Conservation (phyloP, 2,113 vertebrate genomes). For the Atherinomorus stipes region DNA sequence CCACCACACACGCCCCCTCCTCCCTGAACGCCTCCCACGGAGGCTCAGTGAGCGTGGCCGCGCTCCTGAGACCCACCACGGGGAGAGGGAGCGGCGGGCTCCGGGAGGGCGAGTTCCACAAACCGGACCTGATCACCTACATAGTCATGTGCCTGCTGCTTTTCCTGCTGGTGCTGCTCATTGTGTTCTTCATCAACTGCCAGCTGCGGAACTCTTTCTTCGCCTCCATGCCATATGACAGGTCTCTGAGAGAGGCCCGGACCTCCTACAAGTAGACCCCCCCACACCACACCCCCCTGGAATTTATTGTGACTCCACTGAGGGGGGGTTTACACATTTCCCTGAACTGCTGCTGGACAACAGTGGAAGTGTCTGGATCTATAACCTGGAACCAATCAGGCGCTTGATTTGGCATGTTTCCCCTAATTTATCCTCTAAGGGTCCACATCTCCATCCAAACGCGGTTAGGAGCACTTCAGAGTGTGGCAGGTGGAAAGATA, state of each 20-base stretch:
- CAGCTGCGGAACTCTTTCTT: constrained; percentile 98
- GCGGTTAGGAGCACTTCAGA: not conserved
- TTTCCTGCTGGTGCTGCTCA: constrained; percentile 92
- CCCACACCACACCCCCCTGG: not conserved
- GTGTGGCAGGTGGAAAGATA: constrained; percentile 21
- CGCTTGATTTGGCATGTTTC: constrained; percentile 1
- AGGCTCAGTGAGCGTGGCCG: constrained; percentile 90
- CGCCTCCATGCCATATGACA: constrained; percentile 96
- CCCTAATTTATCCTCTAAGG: not conserved
- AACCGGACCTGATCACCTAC: constrained; percentile 95
- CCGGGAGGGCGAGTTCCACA: constrained; percentile 91
- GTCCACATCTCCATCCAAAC: not conserved
- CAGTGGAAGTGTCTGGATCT: constrained; percentile 1
- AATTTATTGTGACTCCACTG: not conserved
- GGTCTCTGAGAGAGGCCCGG: constrained; percentile 93
- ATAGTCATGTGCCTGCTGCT: constrained; percentile 94
- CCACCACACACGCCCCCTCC: constrained; percentile 83
- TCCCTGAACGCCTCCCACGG: constrained; percentile 89
- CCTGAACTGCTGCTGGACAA: not conserved
- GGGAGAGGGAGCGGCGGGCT: constrained; percentile 82
- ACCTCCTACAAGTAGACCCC: constrained; percentile 88
- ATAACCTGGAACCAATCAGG: constrained; percentile 1
- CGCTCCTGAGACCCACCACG: constrained; percentile 90
- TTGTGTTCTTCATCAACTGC: constrained; percentile 98
- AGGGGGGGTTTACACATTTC: not conserved